Conservation (phyloP, 2,888 invertebrate genomes). For the Morinoia aosen region DNA sequence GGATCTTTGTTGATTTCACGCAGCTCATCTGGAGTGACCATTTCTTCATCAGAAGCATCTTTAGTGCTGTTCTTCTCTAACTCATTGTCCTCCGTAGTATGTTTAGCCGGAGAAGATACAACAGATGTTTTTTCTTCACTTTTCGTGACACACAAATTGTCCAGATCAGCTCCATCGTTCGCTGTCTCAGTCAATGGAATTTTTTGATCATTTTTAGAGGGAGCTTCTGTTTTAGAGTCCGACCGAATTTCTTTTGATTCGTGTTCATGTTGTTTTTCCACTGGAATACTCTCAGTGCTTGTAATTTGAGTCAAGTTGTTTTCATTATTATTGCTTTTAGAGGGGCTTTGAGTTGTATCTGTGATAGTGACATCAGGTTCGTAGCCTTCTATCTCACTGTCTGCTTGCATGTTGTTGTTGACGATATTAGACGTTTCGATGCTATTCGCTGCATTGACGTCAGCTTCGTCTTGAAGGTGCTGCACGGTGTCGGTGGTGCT, state of each 20-base stretch:
- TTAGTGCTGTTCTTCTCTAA: conserved; percentile 58
- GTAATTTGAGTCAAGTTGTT: conserved; percentile 55
- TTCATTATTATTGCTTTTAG: conserved; percentile 65
- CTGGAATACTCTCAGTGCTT: neutral
- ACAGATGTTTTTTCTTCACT: conserved; percentile 36
- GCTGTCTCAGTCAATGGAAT: neutral
- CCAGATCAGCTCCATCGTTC: conserved; percentile 52
- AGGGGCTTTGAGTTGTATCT: conserved; percentile 63
- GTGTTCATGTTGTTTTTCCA: conserved; percentile 63
- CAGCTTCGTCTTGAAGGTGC: conserved; percentile 56
- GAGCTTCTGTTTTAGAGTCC: conserved; percentile 73
- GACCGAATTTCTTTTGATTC: conserved; percentile 68
- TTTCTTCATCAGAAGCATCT: conserved; percentile 63
- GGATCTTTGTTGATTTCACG: conserved; percentile 25
- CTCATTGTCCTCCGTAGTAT: conserved; percentile 12
- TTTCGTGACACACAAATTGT: conserved; percentile 58
- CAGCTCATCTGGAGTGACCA: conserved; percentile 24
- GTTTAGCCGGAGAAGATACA: neutral
- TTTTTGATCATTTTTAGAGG: conserved; percentile 69
- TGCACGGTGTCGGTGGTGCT: conserved; percentile 29
- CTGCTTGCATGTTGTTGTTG: conserved; percentile 59
- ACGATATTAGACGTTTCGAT: conserved; percentile 63
- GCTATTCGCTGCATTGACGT: conserved; percentile 56
- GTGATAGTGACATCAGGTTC: conserved; percentile 68
- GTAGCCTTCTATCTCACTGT: conserved; percentile 56